Evolutionary conservation across 2,888 invertebrate genomes (phyloP), one percentile per base, ranked within the genome.

Genomic region (Rhagonycha lutea): DNA sequence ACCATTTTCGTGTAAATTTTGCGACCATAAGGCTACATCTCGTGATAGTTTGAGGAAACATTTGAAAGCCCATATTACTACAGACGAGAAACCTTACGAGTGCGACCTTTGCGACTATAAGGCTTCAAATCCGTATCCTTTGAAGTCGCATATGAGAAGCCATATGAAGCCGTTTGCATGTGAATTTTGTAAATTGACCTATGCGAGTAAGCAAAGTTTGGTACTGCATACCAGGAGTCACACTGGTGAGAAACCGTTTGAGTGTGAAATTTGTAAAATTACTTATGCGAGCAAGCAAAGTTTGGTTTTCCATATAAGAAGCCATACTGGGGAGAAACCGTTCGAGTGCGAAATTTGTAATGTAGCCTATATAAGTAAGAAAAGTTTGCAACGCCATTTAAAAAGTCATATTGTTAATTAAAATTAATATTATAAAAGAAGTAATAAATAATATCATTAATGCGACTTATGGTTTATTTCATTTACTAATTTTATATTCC

Each of bases 321-420:
- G 80, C 9, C 86, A 86, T 72, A 85, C 86, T 0, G 86, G 86
- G 11, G 86, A 85, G 72, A 79, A 82, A 18, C 86, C 86, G 0
- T 86, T 85, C 67, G 87, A 90, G 1, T 92, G 92, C 78, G 87
- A 89, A 10, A 86, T 89, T 11, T 92, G 92, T 69, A 89, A 88
- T 0, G 18, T 18, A 18, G 18, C 18, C 18, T 18, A 18, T 18
- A 2, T 18, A 18, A 18, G 18, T 18, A 18, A 18, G 18, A 18
- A 18, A 18, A 18, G 18, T 2, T 18, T 18, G 18, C 1, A 18
- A 18, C 18, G 18, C 2, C 18, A 18, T 18, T 18, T 18, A 18
- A 18, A 18, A 18, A 18, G 18, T 18, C 18, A 18, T 18, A 18
- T 18, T 18, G 18, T 18, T 18, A 18, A 18, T 18, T 18, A 18